Conservation (phyloP, 2,797 vertebrate genomes). For the Xenops minutus region DNA sequence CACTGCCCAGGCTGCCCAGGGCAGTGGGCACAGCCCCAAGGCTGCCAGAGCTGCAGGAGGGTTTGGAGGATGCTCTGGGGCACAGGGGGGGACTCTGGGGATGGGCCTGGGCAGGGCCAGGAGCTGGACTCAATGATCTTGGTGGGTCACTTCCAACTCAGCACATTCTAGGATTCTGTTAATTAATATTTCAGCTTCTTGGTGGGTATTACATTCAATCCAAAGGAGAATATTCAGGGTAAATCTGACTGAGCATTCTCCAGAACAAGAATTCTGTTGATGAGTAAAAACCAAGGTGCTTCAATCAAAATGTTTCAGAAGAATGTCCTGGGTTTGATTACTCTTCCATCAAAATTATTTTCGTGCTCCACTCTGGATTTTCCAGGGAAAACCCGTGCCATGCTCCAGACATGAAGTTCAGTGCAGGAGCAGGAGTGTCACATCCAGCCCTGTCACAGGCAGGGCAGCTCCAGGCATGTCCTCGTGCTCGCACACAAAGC, state of each 20-base stretch:
- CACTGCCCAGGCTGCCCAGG: not conserved
- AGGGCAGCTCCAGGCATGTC: not conserved
- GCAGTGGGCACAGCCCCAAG: not conserved
- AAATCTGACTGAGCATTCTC: not conserved
- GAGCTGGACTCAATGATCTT: not conserved
- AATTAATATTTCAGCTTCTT: not conserved
- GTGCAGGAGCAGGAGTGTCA: rapidly evolving
- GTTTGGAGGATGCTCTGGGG: not conserved
- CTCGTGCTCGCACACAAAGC: not conserved
- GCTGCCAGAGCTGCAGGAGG: not conserved
- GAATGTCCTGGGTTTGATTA: not conserved
- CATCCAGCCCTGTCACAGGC: not conserved
- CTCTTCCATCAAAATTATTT: not conserved
- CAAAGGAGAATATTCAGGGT: not conserved
- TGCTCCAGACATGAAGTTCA: not conserved
- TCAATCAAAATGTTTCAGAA: not conserved
- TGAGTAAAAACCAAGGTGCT: not conserved
- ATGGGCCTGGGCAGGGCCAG: not conserved
- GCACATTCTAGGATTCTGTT: not conserved
- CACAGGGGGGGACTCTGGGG: not conserved
- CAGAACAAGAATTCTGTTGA: not conserved
- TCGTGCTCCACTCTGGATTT: not conserved
- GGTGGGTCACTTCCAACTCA: not conserved
- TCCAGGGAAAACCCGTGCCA: not conserved
- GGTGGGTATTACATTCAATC: not conserved